These are phyloP conservation scores for Ganaspis brasiliensis DNA, from an alignment of 2,888 invertebrate genomes.

Conservation along the genomic window DNA sequence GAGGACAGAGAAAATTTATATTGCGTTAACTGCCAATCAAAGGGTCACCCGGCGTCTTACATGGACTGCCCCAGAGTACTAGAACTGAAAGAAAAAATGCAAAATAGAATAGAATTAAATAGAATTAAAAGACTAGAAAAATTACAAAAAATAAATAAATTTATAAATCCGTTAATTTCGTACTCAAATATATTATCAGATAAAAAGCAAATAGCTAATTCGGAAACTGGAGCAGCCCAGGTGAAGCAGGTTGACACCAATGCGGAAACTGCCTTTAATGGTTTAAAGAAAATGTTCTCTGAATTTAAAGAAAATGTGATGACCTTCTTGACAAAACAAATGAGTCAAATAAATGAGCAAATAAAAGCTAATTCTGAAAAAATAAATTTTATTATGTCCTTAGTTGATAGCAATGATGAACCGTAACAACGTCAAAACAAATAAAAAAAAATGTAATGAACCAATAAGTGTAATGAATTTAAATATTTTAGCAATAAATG, in stretches of 20 bases:
- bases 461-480: too few relatives aligned
- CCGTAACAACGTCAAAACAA: too few relatives aligned
- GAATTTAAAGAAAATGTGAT: neutral
- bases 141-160: neutral
- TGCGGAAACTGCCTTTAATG: neutral
- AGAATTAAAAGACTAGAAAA: conserved; percentile 3
- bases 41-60: conserved; percentile 26
- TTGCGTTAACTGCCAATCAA: conserved; percentile 11
- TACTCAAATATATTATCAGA: neutral
- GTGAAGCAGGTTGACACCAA: neutral
- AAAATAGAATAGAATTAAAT: neutral
- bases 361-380: neutral
- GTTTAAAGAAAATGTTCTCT: neutral
- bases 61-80: conserved; percentile 13
- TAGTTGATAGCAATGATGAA: too few relatives aligned
- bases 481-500: too few relatives aligned
- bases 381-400: too few relatives aligned
- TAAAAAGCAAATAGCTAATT: neutral
- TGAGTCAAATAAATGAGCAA: neutral
- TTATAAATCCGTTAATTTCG: neutral
- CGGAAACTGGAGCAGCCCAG: neutral
- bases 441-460: too few relatives aligned
- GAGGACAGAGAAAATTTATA: neutral
- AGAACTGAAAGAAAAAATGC: conserved; percentile 4
- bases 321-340: neutral